These are phyloP conservation scores for Erebia palarica DNA, from an alignment of 2,888 invertebrate species.

Conservation along the genomic window DNA sequence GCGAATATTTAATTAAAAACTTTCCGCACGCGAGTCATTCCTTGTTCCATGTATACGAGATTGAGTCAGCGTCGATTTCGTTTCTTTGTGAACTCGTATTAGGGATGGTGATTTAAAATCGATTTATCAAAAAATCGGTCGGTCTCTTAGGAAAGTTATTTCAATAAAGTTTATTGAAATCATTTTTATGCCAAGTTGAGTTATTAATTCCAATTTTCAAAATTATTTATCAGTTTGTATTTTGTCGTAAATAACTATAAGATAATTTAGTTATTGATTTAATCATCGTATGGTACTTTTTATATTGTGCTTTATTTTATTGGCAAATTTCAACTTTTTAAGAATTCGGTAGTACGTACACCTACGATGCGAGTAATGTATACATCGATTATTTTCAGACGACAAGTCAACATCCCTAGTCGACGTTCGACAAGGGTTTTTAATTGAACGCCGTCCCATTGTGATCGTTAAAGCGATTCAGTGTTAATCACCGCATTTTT, in stretches of 20 bases:
- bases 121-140: conserved; percentile 18
- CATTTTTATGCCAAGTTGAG: neutral
- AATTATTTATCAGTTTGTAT: too few species aligned
- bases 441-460: conserved; percentile 79
- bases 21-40: conserved; percentile 79
- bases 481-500: conserved; percentile 80
- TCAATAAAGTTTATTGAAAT: conserved; percentile 8
- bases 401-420: conserved; percentile 40
- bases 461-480: conserved; percentile 80
- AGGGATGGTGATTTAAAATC: conserved; percentile 26
- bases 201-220: neutral
- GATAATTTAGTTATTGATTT: too few species aligned
- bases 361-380: neutral
- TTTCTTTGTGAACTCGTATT: conserved; percentile 65
- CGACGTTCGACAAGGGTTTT: conserved; percentile 79
- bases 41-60: conserved; percentile 80
- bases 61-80: conserved; percentile 75
- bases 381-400: conserved; percentile 11
- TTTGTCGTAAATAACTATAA: too few species aligned
- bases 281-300: too few species aligned
- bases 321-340: too few species aligned
- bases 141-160: conserved; percentile 6
- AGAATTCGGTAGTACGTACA: neutral
- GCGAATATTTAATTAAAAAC: conserved; percentile 81
- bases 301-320: too few species aligned